Percentiles rank a stretch among this genome's conserved stretches.
Conservation (phyloP, 2,797 vertebrate species). For the Tangara arthus region DNA sequence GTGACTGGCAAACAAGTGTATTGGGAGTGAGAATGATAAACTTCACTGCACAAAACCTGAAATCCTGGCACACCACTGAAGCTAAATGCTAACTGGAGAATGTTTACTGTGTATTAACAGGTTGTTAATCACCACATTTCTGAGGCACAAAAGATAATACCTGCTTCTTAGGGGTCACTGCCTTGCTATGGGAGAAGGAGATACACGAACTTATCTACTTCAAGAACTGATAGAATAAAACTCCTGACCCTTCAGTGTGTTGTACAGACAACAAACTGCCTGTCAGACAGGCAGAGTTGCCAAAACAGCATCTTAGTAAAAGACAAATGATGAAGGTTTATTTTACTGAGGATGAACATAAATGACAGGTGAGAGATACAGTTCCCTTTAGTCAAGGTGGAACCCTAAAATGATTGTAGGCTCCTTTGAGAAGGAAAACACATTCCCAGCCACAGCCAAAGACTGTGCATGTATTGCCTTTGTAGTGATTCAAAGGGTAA, state of each 20-base stretch:
- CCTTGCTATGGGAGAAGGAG: background rate
- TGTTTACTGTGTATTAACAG: background rate
- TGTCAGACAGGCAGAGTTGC: background rate
- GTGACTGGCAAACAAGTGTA: background rate
- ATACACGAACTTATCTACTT: background rate
- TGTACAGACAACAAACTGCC: background rate
- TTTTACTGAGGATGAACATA: background rate
- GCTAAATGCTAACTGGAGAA: background rate
- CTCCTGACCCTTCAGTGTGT: background rate
- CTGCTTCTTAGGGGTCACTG: background rate
- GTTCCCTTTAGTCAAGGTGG: background rate
- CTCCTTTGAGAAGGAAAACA: background rate
- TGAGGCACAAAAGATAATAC: background rate
- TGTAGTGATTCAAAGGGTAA: background rate
- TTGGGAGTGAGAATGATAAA: background rate
- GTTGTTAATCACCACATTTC: background rate
- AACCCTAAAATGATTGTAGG: background rate
- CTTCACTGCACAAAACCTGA: background rate
- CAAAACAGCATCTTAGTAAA: background rate
- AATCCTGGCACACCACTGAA: background rate
- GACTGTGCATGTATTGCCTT: background rate
- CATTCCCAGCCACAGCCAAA: background rate
- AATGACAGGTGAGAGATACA: rapidly evolving
- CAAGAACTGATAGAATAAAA: background rate
- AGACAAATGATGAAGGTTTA: background rate